Evolutionary conservation across 2,113 vertebrate genomes (phyloP).

Genomic region (Periophthalmus modestus): DNA sequence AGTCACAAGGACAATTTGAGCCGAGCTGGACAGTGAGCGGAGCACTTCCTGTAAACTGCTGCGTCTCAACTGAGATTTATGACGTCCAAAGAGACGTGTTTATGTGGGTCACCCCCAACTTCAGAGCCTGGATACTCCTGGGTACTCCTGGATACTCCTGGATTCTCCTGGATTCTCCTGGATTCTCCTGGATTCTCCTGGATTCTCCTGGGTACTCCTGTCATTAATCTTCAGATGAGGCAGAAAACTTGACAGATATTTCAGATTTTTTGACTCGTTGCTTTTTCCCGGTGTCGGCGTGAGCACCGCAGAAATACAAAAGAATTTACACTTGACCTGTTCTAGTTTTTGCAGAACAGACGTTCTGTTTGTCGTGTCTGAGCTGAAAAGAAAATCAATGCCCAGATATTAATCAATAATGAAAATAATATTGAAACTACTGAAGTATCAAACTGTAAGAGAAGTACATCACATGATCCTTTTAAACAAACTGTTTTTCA

Average conservation of each 20-base stretch:
- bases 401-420: too few relatives aligned
- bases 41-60: neutral
- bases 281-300: too few relatives aligned
- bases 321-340: too few relatives aligned
- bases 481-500: too few relatives aligned
- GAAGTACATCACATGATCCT: too few relatives aligned
- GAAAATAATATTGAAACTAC: too few relatives aligned
- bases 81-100: neutral
- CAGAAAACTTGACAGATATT: neutral
- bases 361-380: too few relatives aligned
- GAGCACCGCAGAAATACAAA: too few relatives aligned
- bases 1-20: slow-evolving; percentile 13
- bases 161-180: neutral
- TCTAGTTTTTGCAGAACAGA: too few relatives aligned
- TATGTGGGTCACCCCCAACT: neutral
- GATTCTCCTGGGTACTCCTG: too few relatives aligned
- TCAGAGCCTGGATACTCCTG: neutral
- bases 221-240: neutral
- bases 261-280: neutral
- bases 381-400: too few relatives aligned
- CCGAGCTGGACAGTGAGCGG: slow-evolving; percentile 5
- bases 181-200: neutral
- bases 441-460: too few relatives aligned
- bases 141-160: neutral
- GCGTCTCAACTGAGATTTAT: neutral